Evolutionary conservation across 1,140 invertebrate genomes (phyloP), one percentile per base, ranked within the genome.

Genomic region (Microplitis demolitor): DNA sequence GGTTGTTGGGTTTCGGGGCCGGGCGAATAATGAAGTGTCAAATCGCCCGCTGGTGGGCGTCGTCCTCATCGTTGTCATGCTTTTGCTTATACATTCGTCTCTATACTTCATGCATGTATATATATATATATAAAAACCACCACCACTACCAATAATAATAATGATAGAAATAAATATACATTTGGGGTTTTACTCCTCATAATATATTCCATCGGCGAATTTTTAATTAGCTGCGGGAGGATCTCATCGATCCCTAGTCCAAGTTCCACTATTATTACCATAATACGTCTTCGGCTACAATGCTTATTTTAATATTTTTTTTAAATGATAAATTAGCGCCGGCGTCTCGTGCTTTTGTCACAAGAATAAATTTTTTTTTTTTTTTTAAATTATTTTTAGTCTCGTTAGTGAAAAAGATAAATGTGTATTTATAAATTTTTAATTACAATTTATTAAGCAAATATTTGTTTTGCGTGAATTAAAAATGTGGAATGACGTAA

Each of bases 11-110:
- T 62, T 64, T 58, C 13, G 51, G 63, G 56, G 56, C 74, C 53
- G 73, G 78, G 77, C 81, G 78, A 83, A 85, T 87, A 85, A 87
- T 85, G 85, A 87, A 87, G 84, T 85, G 84, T 87, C 84, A 86
- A 87, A 86, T 85, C 84, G 84, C 75, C 76, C 78, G 74, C 56
- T 76, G 77, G 80, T 82, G 82, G 85, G 84, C 84, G 84, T 72
- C 45, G 11, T 58, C 64, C 34, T 50, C 72, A 53, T 45, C 66
- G 39, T 61, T 14, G 16, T 45, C 39, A 54, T 53, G 11, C 71
- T 33, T 67, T 14, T 54, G 33, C 34, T n/a, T 13, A 61, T 31
- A 56, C 56, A 45, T 9, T 63, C 50, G 54, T 14, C 45, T 56
- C 16, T 66, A 50, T 37, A 8, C 39, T 61, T 3, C 14, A 24